phyloP scores from a whole-genome alignment of 1,140 invertebrate species.

The Macrosteles quadrilineatus region DNA sequence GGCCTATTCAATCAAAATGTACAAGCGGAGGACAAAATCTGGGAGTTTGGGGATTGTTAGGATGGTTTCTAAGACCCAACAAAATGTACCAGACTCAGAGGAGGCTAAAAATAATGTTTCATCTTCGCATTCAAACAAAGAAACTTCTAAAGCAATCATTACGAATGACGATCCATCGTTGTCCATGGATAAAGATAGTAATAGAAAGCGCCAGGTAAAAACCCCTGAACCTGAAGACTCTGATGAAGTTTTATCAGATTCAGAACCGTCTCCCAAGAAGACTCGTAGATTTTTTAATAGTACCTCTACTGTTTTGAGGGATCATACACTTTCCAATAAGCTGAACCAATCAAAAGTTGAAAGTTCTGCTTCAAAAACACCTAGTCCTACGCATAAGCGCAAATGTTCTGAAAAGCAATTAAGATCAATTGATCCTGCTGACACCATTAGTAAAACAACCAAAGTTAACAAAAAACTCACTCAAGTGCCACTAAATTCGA shows the following conservation, averaged over 20 bases:
- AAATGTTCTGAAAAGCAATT: too few species aligned
- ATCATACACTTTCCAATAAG: background rate
- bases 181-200: background rate
- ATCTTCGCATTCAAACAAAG: too few species aligned
- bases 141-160: too few species aligned
- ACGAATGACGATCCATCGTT: too few species aligned
- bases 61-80: background rate
- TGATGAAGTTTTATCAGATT: conserved; percentile 9
- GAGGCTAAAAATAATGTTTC: background rate
- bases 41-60: background rate
- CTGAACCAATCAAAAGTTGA: background rate
- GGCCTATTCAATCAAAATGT: too few species aligned
- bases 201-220: background rate
- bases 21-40: conserved; percentile 10
- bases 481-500: background rate
- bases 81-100: background rate
- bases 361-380: background rate
- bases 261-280: conserved; percentile 8
- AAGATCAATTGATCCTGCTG: background rate
- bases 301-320: background rate
- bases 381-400: too few species aligned
- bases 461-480: background rate
- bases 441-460: background rate
- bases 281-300: background rate
- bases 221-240: background rate